Evolutionary conservation across 1,140 invertebrate genomes (phyloP).

Genomic region (Wiebesia pumilae): DNA sequence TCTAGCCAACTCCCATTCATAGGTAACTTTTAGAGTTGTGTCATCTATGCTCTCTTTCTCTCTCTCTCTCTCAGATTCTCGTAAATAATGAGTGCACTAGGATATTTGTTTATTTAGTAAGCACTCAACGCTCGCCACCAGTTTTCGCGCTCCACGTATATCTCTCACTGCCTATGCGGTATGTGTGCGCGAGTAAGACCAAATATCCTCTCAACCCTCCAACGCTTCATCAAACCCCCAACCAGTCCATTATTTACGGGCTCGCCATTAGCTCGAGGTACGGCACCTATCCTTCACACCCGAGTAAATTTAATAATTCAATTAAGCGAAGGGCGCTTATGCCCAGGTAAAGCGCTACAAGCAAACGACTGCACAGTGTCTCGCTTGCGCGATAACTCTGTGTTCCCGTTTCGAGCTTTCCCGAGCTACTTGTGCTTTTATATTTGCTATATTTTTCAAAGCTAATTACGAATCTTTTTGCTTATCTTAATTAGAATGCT

Average conservation of each 20-base stretch:
- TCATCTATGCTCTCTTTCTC: background rate
- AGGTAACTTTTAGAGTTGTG: slow-evolving; percentile 8
- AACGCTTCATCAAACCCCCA: slow-evolving; percentile 6
- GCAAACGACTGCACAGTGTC: background rate
- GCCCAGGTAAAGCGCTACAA: slow-evolving; percentile 35
- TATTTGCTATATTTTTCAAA: background rate
- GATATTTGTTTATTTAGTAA: slow-evolving; percentile 73
- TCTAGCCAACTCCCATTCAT: background rate
- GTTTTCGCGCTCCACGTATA: slow-evolving; percentile 41
- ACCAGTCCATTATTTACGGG: slow-evolving; percentile 69
- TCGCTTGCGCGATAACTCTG: background rate
- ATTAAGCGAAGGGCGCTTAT: slow-evolving; percentile 61
- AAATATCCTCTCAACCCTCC: slow-evolving; percentile 15
- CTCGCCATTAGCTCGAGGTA: slow-evolving; percentile 68
- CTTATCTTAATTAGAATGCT: background rate
- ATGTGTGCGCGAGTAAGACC: background rate
- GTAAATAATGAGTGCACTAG: slow-evolving; percentile 65
- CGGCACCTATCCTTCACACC: slow-evolving; percentile 71
- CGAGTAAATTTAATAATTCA: slow-evolving; percentile 72
- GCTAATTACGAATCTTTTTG: background rate
- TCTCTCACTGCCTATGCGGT: background rate
- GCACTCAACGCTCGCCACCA: slow-evolving; percentile 66
- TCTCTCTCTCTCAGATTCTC: slow-evolving; percentile 12
- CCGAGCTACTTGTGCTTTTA: background rate
- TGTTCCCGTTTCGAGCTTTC: background rate